Conservation (phyloP, 1,140 invertebrate species). For the Glossosoma conforme region DNA sequence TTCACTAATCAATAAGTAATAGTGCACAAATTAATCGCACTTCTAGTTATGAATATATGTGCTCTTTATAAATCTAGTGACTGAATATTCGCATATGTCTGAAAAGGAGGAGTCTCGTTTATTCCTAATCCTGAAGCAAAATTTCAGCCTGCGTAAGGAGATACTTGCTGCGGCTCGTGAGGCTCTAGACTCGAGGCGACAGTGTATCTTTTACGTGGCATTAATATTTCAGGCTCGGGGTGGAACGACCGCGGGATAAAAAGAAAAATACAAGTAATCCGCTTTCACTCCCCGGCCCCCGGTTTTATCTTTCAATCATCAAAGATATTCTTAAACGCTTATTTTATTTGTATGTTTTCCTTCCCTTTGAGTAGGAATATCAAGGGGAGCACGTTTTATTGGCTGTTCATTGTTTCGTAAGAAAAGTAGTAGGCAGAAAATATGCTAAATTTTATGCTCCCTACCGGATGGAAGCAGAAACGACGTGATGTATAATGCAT, state of each 20-base stretch:
- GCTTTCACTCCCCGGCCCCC: slow-evolving; percentile 16
- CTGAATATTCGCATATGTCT: no score
- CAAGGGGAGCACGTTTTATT: slow-evolving; percentile 27
- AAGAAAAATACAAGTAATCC: slow-evolving; percentile 30
- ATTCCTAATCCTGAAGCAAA: no score
- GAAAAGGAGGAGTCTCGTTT: no score
- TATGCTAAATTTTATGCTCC: slow-evolving; percentile 18
- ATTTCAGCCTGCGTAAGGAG: no score
- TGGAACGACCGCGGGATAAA: slow-evolving; percentile 8
- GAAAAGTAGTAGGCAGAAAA: slow-evolving; percentile 15
- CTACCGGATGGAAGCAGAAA: background rate
- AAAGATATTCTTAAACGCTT: slow-evolving; percentile 31
- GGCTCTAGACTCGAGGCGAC: slow-evolving; percentile 10
- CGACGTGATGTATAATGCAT: background rate
- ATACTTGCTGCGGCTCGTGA: no score
- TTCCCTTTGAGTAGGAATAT: slow-evolving; percentile 22
- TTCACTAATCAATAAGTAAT: no score
- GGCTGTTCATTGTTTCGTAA: slow-evolving; percentile 30
- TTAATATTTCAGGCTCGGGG: slow-evolving; percentile 30
- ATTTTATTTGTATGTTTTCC: slow-evolving; percentile 29
- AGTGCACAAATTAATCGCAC: no score
- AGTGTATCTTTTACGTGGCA: slow-evolving; percentile 24
- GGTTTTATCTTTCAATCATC: slow-evolving; percentile 28
- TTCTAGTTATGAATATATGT: no score
- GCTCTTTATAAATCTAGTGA: no score